Conservation (phyloP, 2,797 vertebrate species). For the Syngnathus acus region DNA sequence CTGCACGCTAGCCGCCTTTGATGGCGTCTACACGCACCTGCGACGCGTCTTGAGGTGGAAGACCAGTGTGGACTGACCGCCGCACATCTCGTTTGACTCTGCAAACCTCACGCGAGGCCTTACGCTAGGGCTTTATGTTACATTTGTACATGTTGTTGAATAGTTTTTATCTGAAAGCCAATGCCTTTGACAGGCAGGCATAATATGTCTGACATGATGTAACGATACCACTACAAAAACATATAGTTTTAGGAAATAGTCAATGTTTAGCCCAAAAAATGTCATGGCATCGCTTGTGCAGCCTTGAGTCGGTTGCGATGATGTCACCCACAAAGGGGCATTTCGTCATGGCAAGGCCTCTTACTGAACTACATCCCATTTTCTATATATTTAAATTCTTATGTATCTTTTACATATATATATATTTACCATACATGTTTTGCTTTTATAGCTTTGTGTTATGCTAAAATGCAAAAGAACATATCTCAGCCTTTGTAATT, state of each 20-base stretch:
- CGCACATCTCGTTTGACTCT: slow-evolving; percentile 13
- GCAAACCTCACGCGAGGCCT: slow-evolving; percentile 25
- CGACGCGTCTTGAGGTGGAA: slow-evolving; percentile 43
- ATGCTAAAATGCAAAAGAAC: too few species aligned
- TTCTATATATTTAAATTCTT: neutral
- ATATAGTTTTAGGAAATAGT: neutral
- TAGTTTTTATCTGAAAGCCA: neutral
- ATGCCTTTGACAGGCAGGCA: neutral
- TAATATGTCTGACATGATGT: neutral
- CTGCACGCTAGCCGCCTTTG: slow-evolving; percentile 53
- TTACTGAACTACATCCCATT: neutral
- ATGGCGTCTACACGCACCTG: slow-evolving; percentile 57
- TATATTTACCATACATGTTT: neutral
- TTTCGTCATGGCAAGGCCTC: neutral
- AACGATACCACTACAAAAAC: neutral
- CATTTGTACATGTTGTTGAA: neutral
- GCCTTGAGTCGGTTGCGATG: neutral
- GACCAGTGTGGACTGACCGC: slow-evolving; percentile 14
- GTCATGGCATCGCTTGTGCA: neutral
- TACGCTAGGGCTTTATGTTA: slow-evolving; percentile 24
- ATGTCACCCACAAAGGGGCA: neutral
- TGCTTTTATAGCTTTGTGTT: too few species aligned
- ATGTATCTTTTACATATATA: neutral
- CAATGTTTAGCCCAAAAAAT: neutral
- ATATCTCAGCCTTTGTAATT: too few species aligned